Evolutionary conservation across 1,140 invertebrate species (phyloP), one percentile per base, ranked within the genome.

Genomic region (Cotesia glomerata): DNA sequence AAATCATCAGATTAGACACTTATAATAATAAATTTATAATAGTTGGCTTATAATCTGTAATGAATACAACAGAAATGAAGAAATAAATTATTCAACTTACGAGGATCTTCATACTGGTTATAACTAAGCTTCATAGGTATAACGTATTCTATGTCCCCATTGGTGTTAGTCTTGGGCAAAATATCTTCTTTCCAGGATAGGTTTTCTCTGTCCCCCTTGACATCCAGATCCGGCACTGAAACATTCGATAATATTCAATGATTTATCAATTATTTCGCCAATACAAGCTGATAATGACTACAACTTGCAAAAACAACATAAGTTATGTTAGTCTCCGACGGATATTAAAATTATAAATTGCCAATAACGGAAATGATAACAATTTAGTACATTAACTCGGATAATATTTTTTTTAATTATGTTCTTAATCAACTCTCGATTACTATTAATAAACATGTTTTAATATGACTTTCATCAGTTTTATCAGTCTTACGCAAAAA

Each of bases 61-160:
- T 51, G 11, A 11, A 26, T 26, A 26, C 58, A 62, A 71, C 65
- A 49, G 51, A n/a, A 51, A 69, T 36, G 52, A 61, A 51, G 61
- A 62, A 59, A 9, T 32, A 59, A 69, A 45, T 58, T 66, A 13
- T 67, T 18, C 2, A 35, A 83, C 85, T 86, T 77, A 87, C 86
- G 70, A 45, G 81, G 77, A 81, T 85, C 85, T 74, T 86, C 85
- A 66, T 82, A 85, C 34, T 82, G 80, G 77, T 85, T 85, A 36
- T 80, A 79, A 34, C 77, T 84, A 26, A 84, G 76, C 74, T 87
- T 87, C 35, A 79, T 63, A 4, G 82, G 79, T 4, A 69, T 76
- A 5, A 85, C 58, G 51, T 84, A 83, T 67, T 86, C 84, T 54
- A 85, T 62, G 65, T 82, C 82, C 0, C 77, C 64, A 5, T 58